phyloP scores from a whole-genome alignment of 1,140 invertebrate species.

The Eupristina koningsbergeri region DNA sequence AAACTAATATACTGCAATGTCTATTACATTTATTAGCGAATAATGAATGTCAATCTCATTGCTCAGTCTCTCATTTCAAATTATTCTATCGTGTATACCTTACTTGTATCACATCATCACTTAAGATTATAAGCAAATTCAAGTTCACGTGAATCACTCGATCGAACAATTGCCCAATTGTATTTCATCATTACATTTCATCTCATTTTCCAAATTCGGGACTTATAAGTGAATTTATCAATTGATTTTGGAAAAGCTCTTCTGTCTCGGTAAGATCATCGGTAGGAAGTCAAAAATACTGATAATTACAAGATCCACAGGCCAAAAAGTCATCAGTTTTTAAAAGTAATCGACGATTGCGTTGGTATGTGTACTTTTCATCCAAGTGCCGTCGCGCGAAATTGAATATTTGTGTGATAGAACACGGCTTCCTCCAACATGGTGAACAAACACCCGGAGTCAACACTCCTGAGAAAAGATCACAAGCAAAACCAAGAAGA shows the following conservation, averaged over 20 bases:
- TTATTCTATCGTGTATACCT: background rate
- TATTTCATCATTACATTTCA: no score
- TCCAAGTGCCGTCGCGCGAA: background rate
- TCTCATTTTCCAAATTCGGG: no score
- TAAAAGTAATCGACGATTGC: no score
- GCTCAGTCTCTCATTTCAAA: no score
- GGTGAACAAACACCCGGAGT: background rate
- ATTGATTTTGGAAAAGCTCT: background rate
- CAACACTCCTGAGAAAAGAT: background rate
- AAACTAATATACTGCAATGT: no score
- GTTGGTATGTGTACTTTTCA: no score
- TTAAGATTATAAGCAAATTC: background rate
- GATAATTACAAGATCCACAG: background rate
- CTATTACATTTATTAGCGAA: no score
- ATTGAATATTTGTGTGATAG: background rate
- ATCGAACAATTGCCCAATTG: no score
- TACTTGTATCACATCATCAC: background rate
- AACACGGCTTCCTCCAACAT: background rate
- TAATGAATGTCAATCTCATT: no score
- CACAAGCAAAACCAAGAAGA: background rate
- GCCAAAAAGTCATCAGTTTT: no score
- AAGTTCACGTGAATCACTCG: background rate
- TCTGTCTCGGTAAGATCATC: background rate
- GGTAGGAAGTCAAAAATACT: background rate
- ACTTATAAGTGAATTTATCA: no score